phyloP scores from a whole-genome alignment of 1,140 invertebrate genomes.

The Acromyrmex charruanus region DNA sequence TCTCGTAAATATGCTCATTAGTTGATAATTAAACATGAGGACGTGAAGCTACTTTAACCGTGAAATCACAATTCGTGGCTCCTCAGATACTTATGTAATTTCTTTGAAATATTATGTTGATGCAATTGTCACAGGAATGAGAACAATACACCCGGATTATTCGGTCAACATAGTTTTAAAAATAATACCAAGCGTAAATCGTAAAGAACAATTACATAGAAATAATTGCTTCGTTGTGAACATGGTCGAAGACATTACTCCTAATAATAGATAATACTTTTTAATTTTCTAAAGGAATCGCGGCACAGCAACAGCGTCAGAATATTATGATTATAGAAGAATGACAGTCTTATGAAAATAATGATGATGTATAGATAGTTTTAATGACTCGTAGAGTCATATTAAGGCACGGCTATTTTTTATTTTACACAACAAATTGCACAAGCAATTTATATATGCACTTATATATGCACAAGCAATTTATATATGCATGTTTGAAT shows the following conservation, averaged over 20 bases:
- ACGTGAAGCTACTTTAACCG: neutral
- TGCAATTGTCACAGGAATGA: neutral
- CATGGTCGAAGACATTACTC: neutral
- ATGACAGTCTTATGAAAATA: neutral
- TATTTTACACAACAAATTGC: neutral
- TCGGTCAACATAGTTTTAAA: neutral
- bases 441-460: neutral
- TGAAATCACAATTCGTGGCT: neutral
- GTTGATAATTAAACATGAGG: conserved; percentile 19
- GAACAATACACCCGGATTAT: conserved; percentile 25
- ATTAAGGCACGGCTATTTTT: neutral
- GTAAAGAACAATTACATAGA: conserved; percentile 28
- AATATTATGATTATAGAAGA: neutral
- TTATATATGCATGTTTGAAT: neutral
- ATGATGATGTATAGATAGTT: neutral
- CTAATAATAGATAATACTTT: conserved; percentile 35
- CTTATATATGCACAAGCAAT: neutral
- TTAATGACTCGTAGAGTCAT: neutral
- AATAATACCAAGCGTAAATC: conserved; percentile 42
- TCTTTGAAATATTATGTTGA: neutral
- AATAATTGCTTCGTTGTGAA: conserved; percentile 39
- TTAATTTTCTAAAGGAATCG: conserved; percentile 27
- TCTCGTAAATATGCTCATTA: neutral
- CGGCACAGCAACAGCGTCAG: neutral
- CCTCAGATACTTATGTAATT: neutral